A percentile compares a stretch with the other conserved stretches of the same genome.
phyloP scores from a whole-genome alignment of 2,113 vertebrate genomes.

The Anhinga anhinga region DNA sequence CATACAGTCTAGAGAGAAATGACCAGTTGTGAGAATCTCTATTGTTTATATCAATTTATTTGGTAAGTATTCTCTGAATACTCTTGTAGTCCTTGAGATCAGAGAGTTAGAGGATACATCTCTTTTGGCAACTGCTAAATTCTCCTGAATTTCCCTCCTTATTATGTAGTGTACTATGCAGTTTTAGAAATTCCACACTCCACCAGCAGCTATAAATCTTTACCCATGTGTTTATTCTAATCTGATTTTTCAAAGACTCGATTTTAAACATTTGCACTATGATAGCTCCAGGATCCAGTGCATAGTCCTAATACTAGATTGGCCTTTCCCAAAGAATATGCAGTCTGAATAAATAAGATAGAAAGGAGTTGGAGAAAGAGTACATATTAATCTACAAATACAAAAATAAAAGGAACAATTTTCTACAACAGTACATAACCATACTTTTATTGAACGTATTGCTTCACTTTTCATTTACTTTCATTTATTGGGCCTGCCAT shows the following conservation, averaged over 20 bases:
- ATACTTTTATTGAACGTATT: not conserved
- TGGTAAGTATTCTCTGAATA: not conserved
- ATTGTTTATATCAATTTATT: not conserved
- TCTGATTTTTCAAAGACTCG: not conserved
- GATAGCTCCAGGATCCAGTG: not conserved
- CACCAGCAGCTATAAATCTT: not conserved
- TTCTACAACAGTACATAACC: not conserved
- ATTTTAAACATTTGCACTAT: not conserved
- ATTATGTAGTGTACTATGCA: not conserved
- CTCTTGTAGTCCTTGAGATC: not conserved
- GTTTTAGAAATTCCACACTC: not conserved
- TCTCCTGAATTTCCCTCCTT: not conserved
- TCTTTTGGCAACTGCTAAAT: not conserved
- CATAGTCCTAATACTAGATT: not conserved
- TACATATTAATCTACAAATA: not conserved
- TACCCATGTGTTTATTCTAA: not conserved
- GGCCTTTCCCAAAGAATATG: not conserved
- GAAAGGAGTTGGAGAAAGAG: not conserved
- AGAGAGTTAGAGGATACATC: not conserved
- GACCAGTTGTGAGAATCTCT: not conserved
- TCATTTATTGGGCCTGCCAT: slow-evolving; percentile 33
- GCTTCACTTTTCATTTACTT: slow-evolving; percentile 26
- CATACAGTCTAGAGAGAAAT: not conserved
- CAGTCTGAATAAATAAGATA: slow-evolving; percentile 37
- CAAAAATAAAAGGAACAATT: not conserved